A percentile compares a stretch with the other conserved stretches of the same genome.
Conservation (phyloP, 2,888 invertebrate genomes). For the Micoletzkya japonica region DNA sequence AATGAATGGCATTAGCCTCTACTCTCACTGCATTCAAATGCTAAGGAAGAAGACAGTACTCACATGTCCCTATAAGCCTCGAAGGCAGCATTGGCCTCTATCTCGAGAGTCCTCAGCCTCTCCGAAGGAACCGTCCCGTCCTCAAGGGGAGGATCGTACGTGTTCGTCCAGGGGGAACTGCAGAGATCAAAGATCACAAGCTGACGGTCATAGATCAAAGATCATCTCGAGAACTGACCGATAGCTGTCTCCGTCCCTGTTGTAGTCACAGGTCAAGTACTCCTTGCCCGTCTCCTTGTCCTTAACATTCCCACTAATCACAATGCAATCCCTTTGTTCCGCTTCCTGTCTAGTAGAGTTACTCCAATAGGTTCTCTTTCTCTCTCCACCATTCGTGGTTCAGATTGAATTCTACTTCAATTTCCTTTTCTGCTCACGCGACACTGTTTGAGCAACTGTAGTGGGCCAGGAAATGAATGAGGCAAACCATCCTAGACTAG, state of each 20-base stretch:
- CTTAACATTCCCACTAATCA: no score
- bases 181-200: conserved; percentile 21
- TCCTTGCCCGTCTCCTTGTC: conserved; percentile 94
- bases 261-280: conserved; percentile 96
- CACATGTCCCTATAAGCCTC: conserved; percentile 85
- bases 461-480: background rate
- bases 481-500: background rate
- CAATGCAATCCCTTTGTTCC: no score
- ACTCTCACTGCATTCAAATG: background rate
- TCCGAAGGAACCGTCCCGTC: conserved; percentile 99
- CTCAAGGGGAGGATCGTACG: conserved; percentile 93
- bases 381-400: no score
- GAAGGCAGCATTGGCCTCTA: conserved; percentile 97
- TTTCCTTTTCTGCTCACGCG: no score
- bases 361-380: no score
- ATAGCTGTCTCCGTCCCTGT: conserved; percentile 97
- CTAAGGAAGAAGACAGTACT: conserved; percentile 13
- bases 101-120: conserved; percentile 87
- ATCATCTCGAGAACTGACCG: conserved; percentile 68
- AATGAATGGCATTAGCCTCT: no score
- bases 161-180: conserved; percentile 97
- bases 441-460: background rate
- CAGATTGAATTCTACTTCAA: no score
- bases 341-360: no score
- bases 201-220: background rate